phyloP scores from a whole-genome alignment of 1,140 invertebrate species.

The Phthorimaea operculella region DNA sequence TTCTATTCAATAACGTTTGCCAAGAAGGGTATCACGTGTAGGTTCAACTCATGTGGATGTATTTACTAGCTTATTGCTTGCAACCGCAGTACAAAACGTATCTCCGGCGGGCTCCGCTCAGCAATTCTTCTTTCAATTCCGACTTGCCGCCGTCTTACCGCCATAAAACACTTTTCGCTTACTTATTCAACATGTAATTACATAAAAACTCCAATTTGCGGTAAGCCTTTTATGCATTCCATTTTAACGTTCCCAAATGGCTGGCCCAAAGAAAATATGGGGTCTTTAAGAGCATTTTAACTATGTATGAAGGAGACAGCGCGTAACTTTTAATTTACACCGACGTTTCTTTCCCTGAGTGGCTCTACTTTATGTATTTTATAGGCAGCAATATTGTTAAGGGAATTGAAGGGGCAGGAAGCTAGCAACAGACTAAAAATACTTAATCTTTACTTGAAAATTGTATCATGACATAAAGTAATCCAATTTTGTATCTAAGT shows the following conservation, averaged over 20 bases:
- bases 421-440: conserved; percentile 2
- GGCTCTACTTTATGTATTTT: conserved; percentile 40
- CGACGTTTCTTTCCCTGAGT: conserved; percentile 38
- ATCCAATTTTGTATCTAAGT: too few species aligned
- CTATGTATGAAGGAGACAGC: conserved; percentile 57
- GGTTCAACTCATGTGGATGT: too few species aligned
- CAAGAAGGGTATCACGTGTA: too few species aligned
- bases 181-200: conserved; percentile 39
- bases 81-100: too few species aligned
- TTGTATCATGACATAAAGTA: too few species aligned
- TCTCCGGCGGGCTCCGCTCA: too few species aligned
- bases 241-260: conserved; percentile 42
- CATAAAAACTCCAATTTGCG: conserved; percentile 42
- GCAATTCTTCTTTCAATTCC: conserved; percentile 4
- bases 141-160: not conserved
- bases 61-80: too few species aligned
- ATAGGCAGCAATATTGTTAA: conserved; percentile 30
- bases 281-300: conserved; percentile 54
- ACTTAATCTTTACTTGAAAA: too few species aligned
- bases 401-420: conserved; percentile 8
- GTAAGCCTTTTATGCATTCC: conserved; percentile 41
- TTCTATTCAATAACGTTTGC: too few species aligned
- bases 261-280: conserved; percentile 44
- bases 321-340: conserved; percentile 59
- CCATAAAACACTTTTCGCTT: conserved; percentile 22